These are phyloP conservation scores for Ecdyonurus torrentis DNA, from an alignment of 2,888 invertebrate species.

Conservation along the genomic window DNA sequence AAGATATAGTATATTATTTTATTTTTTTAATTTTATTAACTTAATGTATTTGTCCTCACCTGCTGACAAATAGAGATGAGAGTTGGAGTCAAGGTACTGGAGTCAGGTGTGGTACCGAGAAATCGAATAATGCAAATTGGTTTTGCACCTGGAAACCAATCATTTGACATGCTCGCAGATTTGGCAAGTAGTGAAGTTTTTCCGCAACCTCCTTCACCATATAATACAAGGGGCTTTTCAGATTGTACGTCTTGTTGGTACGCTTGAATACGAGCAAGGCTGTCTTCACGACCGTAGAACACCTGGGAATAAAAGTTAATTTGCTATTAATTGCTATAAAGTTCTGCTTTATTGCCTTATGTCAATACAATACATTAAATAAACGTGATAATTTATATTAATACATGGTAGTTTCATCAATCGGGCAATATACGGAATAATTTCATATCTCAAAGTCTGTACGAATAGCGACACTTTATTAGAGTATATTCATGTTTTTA, in stretches of 20 bases:
- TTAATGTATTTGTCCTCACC: too few species aligned
- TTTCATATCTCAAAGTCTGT: too few species aligned
- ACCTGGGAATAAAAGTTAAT: constrained; percentile 31
- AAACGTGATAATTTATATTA: too few species aligned
- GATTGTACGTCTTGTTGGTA: constrained; percentile 67
- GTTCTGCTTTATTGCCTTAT: too few species aligned
- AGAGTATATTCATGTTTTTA: constrained; percentile 19
- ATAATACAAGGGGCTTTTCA: constrained; percentile 77
- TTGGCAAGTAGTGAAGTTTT: constrained; percentile 92
- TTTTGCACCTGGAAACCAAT: constrained; percentile 55
- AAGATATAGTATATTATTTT: background rate
- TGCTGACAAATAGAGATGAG: constrained; percentile 91
- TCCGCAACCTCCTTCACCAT: constrained; percentile 94
- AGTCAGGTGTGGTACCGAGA: constrained; percentile 93
- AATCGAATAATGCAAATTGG: constrained; percentile 83
- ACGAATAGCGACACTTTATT: too few species aligned
- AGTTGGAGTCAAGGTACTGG: constrained; percentile 84
- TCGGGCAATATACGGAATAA: too few species aligned
- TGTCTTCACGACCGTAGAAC: constrained; percentile 84
- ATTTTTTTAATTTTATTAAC: background rate
- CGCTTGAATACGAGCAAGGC: constrained; percentile 56
- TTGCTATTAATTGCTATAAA: too few species aligned
- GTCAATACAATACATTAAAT: too few species aligned
- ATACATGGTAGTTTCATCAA: too few species aligned
- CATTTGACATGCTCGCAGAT: constrained; percentile 60